Base-by-base conservation (phyloP, 2,888 invertebrate genomes). In the Harpagoxenus sublaevis region DNA sequence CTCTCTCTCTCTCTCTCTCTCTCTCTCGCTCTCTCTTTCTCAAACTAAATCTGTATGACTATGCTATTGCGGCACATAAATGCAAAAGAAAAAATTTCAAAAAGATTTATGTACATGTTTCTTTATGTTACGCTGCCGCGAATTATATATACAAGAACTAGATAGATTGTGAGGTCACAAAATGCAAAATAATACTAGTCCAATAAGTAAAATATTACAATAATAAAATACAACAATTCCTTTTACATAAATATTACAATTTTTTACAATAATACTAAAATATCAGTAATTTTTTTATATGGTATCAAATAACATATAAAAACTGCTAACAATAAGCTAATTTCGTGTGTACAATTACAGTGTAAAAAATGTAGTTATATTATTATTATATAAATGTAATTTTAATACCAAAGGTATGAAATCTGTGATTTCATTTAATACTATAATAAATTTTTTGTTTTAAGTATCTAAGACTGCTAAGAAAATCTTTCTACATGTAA, bases 181-280 rank as follows among this genome's bases (percentile, higher is more conserved):
- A 77, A 65, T 53, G 53, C 77, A 65, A 42, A 31, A 66, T 23
- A 28, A 66, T 18, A 48, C 15, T 28, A 42, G 18, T 53, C n/a
- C 5, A 42, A 8, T 8, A 65, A 77, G 0, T 39, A 62, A 63
- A 39, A 51, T 15, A 1, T 75, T 63, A 3, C 35, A n/a, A 55
- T 9, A 73, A 23, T 39, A 55, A 53, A 51, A 31, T 68, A 4
- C 12, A 23, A 35, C 48, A 23, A 35, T 15, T 63, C 10, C 18
- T 74, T 74, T 74, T 60, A 31, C 28, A 45, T 57, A 39, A 45
- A n/a, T 73, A n/a, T 63, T 63, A 39, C 10, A 68, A 48, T 31
- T 31, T 31, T 66, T 28, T 15, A 15, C 5, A 28, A 45, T 42
- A 42, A 39, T 15, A 23, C 23, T 42, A 23, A 23, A 42, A 23